A percentile compares a stretch with the other conserved stretches of the same genome.
Conservation (phyloP, 1,140 invertebrate species). For the Drosophila teissieri region DNA sequence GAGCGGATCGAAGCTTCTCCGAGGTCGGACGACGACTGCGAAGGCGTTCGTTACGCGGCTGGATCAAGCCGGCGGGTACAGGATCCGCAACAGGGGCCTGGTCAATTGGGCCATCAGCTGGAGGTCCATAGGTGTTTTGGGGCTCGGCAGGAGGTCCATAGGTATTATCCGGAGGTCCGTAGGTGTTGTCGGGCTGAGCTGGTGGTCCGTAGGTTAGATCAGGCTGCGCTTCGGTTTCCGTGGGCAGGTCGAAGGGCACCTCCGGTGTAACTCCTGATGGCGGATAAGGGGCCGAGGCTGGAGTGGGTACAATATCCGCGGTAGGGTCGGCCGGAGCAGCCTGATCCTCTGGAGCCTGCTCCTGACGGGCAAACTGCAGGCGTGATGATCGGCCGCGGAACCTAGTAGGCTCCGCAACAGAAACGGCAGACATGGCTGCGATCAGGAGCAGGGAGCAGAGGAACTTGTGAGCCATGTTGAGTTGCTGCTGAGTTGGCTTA, state of each 20-base stretch:
- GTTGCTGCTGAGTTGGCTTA: conserved; percentile 51
- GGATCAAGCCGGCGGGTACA: conserved; percentile 67
- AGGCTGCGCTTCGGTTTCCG: conserved; percentile 74
- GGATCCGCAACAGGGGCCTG: conserved; percentile 52
- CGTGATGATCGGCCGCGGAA: conserved; percentile 57
- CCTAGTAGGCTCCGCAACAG: conserved; percentile 52
- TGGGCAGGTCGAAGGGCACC: conserved; percentile 73
- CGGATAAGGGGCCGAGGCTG: conserved; percentile 67
- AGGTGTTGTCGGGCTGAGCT: conserved; percentile 57
- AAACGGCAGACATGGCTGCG: conserved; percentile 35
- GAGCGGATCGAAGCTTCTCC: conserved; percentile 61
- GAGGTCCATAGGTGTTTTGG: conserved; percentile 70
- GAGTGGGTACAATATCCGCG: conserved; percentile 53
- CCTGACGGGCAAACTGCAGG: conserved; percentile 62
- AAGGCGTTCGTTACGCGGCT: conserved; percentile 64
- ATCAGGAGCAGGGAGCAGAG: conserved; percentile 59
- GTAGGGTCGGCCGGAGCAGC: conserved; percentile 33
- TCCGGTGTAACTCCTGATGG: conserved; percentile 74
- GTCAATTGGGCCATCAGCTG: conserved; percentile 44
- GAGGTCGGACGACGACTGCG: conserved; percentile 52
- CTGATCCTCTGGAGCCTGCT: conserved; percentile 51
- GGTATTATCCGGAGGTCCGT: conserved; percentile 62
- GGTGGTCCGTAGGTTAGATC: conserved; percentile 72
- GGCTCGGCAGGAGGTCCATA: conserved; percentile 65
- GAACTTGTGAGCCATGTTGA: conserved; percentile 73